A percentile compares a stretch with the other conserved stretches of the same genome.
These are phyloP conservation scores for Aurelia sp. DNA, from an alignment of 30 jellyfish, hydroid and myxozoan genomes.

Conservation along the genomic window DNA sequence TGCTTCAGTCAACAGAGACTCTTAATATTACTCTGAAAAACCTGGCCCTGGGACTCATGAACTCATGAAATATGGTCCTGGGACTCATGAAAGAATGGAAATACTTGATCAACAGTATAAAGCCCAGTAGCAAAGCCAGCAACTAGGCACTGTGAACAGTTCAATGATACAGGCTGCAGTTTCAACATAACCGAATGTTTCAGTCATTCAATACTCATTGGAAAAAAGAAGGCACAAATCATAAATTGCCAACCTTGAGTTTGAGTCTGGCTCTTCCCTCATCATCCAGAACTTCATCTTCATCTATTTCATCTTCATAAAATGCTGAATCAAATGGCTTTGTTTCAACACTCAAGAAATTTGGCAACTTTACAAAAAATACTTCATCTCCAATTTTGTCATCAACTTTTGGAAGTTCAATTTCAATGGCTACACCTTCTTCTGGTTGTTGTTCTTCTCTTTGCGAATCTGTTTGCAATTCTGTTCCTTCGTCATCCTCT, in stretches of 20 bases:
- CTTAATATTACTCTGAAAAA: no score
- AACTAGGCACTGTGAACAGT: no score
- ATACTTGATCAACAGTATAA: no score
- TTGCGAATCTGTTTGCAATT: conserved; percentile 52
- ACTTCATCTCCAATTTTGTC: conserved; percentile 82
- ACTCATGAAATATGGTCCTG: no score
- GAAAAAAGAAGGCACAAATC: background rate
- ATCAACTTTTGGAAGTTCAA: conserved; percentile 88
- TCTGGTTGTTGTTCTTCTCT: conserved; percentile 63
- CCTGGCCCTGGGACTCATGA: no score
- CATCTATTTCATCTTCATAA: conserved; percentile 92
- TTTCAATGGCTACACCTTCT: conserved; percentile 88
- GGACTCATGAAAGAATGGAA: no score
- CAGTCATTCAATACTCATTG: no score
- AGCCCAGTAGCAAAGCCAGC: no score
- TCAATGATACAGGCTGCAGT: no score
- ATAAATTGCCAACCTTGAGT: conserved; percentile 64
- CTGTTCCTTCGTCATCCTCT: conserved; percentile 36
- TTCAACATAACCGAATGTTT: no score
- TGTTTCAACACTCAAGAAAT: conserved; percentile 93
- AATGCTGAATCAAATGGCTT: conserved; percentile 90
- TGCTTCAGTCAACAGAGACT: no score
- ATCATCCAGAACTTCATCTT: conserved; percentile 91
- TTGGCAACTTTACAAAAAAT: conserved; percentile 90
- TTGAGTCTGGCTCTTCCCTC: conserved; percentile 97